phyloP scores from a whole-genome alignment of 1,140 invertebrate genomes.

The Drosophila navojoa region DNA sequence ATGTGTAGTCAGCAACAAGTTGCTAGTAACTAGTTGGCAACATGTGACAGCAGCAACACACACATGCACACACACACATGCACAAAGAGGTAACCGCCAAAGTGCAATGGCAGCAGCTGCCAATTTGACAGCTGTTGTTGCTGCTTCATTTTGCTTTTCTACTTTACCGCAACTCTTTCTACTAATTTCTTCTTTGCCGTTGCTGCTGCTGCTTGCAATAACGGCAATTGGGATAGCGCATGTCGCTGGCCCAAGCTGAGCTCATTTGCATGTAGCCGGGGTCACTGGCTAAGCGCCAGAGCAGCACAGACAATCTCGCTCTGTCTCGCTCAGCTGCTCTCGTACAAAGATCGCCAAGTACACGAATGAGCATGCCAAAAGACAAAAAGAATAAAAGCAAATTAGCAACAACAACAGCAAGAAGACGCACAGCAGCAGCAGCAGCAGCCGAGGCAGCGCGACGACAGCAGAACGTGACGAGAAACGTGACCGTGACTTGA shows the following conservation, averaged over 20 bases:
- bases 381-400: slow-evolving; percentile 32
- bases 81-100: background rate
- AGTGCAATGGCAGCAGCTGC: slow-evolving; percentile 36
- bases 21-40: slow-evolving; percentile 27
- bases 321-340: background rate
- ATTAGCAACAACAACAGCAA: slow-evolving; percentile 20
- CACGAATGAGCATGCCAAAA: slow-evolving; percentile 27
- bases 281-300: slow-evolving; percentile 31
- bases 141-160: slow-evolving; percentile 2
- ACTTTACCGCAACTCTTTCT: slow-evolving; percentile 30
- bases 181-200: background rate
- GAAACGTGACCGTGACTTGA: slow-evolving; percentile 79
- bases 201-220: slow-evolving; percentile 16
- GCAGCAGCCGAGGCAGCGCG: slow-evolving; percentile 19
- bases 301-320: background rate
- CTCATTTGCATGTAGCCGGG: slow-evolving; percentile 46
- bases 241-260: slow-evolving; percentile 48
- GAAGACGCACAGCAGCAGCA: slow-evolving; percentile 16
- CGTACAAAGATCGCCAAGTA: slow-evolving; percentile 39
- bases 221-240: slow-evolving; percentile 44
- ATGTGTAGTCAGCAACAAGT: slow-evolving; percentile 26
- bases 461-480: slow-evolving; percentile 62
- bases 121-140: slow-evolving; percentile 31
- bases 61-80: background rate
- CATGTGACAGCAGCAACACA: slow-evolving; percentile 14